Evolutionary conservation across 2,113 vertebrate species (phyloP), one percentile per base, ranked within the genome.

Genomic region (Corynorhinus townsendii): DNA sequence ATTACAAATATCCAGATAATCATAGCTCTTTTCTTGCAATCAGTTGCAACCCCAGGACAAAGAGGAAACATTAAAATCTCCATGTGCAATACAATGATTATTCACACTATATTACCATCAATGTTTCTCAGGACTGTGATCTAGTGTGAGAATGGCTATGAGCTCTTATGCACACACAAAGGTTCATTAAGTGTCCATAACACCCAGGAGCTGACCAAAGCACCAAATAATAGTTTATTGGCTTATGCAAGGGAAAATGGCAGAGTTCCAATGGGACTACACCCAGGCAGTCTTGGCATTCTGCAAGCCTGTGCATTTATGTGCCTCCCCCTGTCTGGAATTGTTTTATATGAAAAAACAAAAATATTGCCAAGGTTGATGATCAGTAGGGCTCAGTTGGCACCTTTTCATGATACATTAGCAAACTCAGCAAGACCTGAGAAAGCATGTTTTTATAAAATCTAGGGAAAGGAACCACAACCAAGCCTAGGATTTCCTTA

Each of bases 361-460:
- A 40, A 81, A 62, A 76, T 15, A 68, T 17, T 71, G 75, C 54
- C 40, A 76, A 20, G 40, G 64, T 86, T 66, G 30, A 24, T 69
- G 38, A 33, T 5, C 33, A 80, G 35, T 28, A 49, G 77, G 43
- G 30, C 16, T 89, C 49, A 66, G 17, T 6, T 82, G 87, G 33
- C 64, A 54, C 49, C 35, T 68, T 80, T 30, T 64, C 30, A 52
- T 47, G 77, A 69, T n/a, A 49, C 35, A 52, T 66, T 79, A 79
- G 85, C 94, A 95, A 88, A 52, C 54, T 95, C 88, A 83, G 72
- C 69, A 92, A 82, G 87, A 77, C 59, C 68, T 89, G 40, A 76
- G 43, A 93, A 72, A 45, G 47, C 12, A 19, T 15, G 7, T 91
- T 88, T 92, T 54, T 33, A 56, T 92, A 73, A 95, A 88, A 71